Evolutionary conservation across 1,140 invertebrate species (phyloP).

Genomic region (Popillia japonica): DNA sequence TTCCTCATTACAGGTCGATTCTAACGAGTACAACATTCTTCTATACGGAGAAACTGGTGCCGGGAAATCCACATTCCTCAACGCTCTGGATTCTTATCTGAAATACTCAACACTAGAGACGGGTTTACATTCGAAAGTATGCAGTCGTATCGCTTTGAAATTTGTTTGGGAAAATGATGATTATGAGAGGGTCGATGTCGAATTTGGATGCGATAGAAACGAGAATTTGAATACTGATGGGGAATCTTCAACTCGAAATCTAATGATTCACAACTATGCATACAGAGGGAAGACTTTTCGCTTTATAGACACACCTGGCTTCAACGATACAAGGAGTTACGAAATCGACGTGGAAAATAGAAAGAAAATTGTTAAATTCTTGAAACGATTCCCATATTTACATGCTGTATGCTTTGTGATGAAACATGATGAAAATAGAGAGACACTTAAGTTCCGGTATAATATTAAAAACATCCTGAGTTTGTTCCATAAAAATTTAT

Average conservation of each 20-base stretch:
- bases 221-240: conserved; percentile 50
- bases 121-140: conserved; percentile 45
- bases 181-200: not conserved
- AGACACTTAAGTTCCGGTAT: not conserved
- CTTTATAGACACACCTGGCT: conserved; percentile 44
- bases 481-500: not conserved
- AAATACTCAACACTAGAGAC: conserved; percentile 48
- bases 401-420: conserved; percentile 54
- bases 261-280: conserved; percentile 54
- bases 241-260: conserved; percentile 53
- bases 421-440: conserved; percentile 46
- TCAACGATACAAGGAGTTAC: conserved; percentile 51
- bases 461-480: not conserved
- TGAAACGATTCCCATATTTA: conserved; percentile 48
- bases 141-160: conserved; percentile 49
- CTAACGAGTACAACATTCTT: conserved; percentile 51
- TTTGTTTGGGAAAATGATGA: conserved; percentile 49
- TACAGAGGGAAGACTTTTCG: conserved; percentile 25
- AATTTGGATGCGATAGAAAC: conserved; percentile 41
- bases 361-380: conserved; percentile 52
- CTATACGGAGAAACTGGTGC: conserved; percentile 55
- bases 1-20: not conserved
- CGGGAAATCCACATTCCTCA: conserved; percentile 58
- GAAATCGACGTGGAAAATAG: conserved; percentile 50
- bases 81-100: conserved; percentile 54